Evolutionary conservation across 2,113 vertebrate genomes (phyloP).

Genomic region (Tretioscincus oriximinensis): DNA sequence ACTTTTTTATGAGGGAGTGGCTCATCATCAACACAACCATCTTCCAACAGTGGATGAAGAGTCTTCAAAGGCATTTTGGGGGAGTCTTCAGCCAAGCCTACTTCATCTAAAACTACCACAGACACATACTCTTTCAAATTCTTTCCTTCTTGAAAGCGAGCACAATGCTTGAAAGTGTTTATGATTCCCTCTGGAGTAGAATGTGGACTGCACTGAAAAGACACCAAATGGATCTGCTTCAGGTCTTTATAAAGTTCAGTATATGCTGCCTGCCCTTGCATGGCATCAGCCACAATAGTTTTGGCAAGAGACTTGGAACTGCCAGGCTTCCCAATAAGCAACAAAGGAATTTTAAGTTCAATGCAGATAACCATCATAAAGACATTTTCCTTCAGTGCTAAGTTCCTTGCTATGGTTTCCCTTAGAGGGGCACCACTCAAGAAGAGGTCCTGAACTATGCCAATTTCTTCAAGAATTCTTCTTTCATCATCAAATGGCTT

Average conservation of each 20-base stretch:
- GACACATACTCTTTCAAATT: constrained; percentile 89
- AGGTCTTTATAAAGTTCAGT: constrained; percentile 85
- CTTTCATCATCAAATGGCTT: constrained; percentile 56
- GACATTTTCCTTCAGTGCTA: constrained; percentile 92
- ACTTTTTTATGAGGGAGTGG: constrained; percentile 91
- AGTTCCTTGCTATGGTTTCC: constrained; percentile 88
- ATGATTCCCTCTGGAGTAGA: constrained; percentile 97
- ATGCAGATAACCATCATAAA: constrained; percentile 99
- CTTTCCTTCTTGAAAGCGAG: constrained; percentile 94
- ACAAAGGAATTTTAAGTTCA: constrained; percentile 92
- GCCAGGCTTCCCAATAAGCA: constrained; percentile 95
- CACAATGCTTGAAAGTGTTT: constrained; percentile 92
- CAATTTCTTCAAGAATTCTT: constrained; percentile 82
- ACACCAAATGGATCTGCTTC: constrained; percentile 93
- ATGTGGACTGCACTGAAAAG: constrained; percentile 97
- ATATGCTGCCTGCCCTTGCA: constrained; percentile 91
- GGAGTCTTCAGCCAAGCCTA: constrained; percentile 95
- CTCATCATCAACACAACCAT: constrained; percentile 93
- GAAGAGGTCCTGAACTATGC: constrained; percentile 84
- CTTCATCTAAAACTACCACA: constrained; percentile 95
- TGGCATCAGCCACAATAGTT: constrained; percentile 92
- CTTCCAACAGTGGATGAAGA: constrained; percentile 91
- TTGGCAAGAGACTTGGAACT: constrained; percentile 97
- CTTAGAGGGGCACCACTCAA: constrained; percentile 79
- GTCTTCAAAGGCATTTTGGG: constrained; percentile 96